Conservation (phyloP, 2,888 invertebrate species). For the Drosophila dives region DNA sequence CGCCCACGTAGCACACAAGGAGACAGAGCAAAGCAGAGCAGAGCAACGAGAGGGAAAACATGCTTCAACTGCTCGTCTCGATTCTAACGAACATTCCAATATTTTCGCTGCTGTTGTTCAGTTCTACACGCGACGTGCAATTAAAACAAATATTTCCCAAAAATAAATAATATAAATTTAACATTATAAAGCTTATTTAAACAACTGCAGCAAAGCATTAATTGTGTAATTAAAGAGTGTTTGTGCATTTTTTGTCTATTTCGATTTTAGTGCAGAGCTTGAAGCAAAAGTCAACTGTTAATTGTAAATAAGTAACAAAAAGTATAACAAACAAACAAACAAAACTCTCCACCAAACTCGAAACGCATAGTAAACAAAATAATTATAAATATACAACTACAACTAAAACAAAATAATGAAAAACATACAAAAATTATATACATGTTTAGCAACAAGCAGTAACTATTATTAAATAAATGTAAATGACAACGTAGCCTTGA, state of each 20-base stretch:
- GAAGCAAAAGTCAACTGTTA: slow-evolving; percentile 53
- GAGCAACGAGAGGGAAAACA: slow-evolving; percentile 45
- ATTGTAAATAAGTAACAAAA: slow-evolving; percentile 75
- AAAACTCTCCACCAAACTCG: slow-evolving; percentile 64
- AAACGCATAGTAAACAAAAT: slow-evolving; percentile 39
- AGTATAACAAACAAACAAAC: slow-evolving; percentile 52
- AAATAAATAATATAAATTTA: neutral
- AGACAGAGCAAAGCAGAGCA: slow-evolving; percentile 35
- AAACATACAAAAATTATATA: slow-evolving; percentile 50
- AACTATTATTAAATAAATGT: slow-evolving; percentile 47
- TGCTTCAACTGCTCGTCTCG: slow-evolving; percentile 41
- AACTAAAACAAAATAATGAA: slow-evolving; percentile 11
- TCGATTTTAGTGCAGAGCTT: slow-evolving; percentile 58
- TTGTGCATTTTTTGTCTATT: slow-evolving; percentile 21
- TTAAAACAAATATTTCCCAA: slow-evolving; percentile 4
- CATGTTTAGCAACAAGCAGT: slow-evolving; percentile 52
- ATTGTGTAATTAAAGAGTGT: slow-evolving; percentile 1
- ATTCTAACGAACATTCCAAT: slow-evolving; percentile 45
- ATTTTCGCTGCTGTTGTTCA: slow-evolving; percentile 68
- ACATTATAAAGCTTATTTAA: neutral
- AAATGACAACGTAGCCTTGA: slow-evolving; percentile 55
- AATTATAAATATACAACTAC: slow-evolving; percentile 44
- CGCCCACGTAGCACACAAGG: slow-evolving; percentile 69
- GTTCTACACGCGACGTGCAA: slow-evolving; percentile 15
- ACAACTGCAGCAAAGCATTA: neutral